Evolutionary conservation across 2,888 invertebrate species (phyloP).

Genomic region (Osmoderma eremita): DNA sequence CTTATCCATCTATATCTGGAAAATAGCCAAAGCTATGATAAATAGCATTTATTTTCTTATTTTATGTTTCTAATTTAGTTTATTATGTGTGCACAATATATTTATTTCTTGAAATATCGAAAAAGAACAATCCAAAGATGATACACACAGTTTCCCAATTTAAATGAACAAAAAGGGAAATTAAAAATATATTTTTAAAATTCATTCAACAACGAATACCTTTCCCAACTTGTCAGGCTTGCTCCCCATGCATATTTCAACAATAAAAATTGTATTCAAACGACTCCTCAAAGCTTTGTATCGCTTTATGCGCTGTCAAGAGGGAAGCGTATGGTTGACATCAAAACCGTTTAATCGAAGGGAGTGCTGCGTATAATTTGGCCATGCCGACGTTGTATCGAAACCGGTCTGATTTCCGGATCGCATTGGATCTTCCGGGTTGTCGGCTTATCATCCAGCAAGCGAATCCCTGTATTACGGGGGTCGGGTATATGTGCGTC

Average conservation of each 20-base stretch:
- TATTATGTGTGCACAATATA: background rate
- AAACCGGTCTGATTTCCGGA: slow-evolving; percentile 36
- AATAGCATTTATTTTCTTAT: too few species aligned
- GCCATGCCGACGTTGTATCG: slow-evolving; percentile 33
- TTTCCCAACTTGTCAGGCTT: too few species aligned
- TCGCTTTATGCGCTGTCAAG: slow-evolving; percentile 1
- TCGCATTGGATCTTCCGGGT: slow-evolving; percentile 34
- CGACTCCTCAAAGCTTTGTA: background rate
- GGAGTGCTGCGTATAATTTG: slow-evolving; percentile 33
- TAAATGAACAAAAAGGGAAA: too few species aligned
- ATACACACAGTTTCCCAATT: too few species aligned
- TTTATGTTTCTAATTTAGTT: too few species aligned
- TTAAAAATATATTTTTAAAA: too few species aligned
- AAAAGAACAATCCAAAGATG: too few species aligned
- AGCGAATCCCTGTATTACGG: background rate
- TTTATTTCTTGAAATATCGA: background rate
- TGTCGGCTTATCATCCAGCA: slow-evolving; percentile 14
- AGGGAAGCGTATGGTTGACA: slow-evolving; percentile 6
- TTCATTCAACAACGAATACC: too few species aligned
- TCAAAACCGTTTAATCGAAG: slow-evolving; percentile 24
- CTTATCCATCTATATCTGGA: too few species aligned
- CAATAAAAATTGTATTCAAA: slow-evolving; percentile 9
- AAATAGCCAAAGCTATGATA: too few species aligned
- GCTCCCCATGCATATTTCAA: background rate
- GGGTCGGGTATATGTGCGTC: background rate